Percentiles rank a stretch among this genome's conserved stretches.
These are phyloP conservation scores for Leptopilina myrica DNA, from an alignment of 2,888 invertebrate species.

Conservation along the genomic window DNA sequence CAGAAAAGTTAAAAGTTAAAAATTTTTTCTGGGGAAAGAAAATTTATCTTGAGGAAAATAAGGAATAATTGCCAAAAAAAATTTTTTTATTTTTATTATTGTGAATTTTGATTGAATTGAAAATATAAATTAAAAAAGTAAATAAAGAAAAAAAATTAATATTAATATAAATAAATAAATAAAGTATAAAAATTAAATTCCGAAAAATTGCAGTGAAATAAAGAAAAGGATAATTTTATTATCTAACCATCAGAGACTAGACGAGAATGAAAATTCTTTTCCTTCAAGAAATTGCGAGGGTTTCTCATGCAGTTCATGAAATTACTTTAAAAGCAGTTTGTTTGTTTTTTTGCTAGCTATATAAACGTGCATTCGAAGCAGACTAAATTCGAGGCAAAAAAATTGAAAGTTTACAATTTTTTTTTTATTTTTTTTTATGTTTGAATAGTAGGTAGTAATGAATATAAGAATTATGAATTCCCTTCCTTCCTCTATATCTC, in stretches of 20 bases:
- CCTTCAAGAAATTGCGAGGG: background rate
- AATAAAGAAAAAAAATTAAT: too few species aligned
- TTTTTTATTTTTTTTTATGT: background rate
- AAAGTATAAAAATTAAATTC: too few species aligned
- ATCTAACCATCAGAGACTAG: background rate
- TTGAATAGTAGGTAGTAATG: background rate
- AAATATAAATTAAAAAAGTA: too few species aligned
- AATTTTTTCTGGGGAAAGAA: too few species aligned
- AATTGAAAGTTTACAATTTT: conserved; percentile 14
- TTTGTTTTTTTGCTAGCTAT: conserved; percentile 13
- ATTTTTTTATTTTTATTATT: too few species aligned
- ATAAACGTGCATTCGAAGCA: conserved; percentile 36
- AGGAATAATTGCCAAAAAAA: too few species aligned
- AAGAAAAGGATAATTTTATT: background rate
- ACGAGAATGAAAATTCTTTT: background rate
- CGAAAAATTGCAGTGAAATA: too few species aligned
- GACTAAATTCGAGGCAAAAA: conserved; percentile 18
- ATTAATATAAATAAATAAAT: too few species aligned
- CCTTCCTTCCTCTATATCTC: conserved; percentile 35
- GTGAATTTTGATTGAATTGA: too few species aligned
- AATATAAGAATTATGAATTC: conserved; percentile 20
- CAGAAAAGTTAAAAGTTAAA: too few species aligned
- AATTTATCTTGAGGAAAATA: too few species aligned
- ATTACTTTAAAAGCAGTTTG: conserved; percentile 27
- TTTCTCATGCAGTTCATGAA: conserved; percentile 32